Base-by-base conservation (phyloP, 2,888 invertebrate genomes). In the Coronaproctus castanopsis region DNA sequence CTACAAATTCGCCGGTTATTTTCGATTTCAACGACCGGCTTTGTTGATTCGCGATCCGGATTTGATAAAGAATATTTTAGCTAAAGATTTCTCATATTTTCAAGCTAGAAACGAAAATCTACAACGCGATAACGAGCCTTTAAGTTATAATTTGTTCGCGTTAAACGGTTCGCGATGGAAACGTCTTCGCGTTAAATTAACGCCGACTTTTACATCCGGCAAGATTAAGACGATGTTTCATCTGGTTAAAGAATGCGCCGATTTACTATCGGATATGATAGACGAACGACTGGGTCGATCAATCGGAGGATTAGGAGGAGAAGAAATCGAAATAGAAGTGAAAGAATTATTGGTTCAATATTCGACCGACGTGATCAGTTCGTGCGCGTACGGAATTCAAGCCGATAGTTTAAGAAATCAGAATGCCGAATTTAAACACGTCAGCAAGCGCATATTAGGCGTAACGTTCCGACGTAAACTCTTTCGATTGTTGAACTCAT, bases 161-260 rank as follows among this genome's bases (percentile, higher is more conserved):
- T 64, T 74, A 57, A 73, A 72, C 59, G 75, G 75, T 60, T 72
- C 74, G 0, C 71, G 73, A 1, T 80, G 79, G 80, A 77, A 74
- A 65, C 69, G 69, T 36, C 65, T 77, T 20, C 69, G 80, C 21
- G 65, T 71, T 0, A 76, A 76, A 63, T 67, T 78, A 24, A 74
- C 76, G 0, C 77, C 78, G 0, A 74, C 75, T 1, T 75, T 79
- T 65, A 75, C 78, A 0, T 72, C 74, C 1, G 76, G 75, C 19
- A 79, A 78, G 66, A 68, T 79, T 60, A 77, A 74, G 66, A 68
- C 67, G 49, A 77, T 78, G 77, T 71, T 75, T 48, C 71, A 71
- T 0, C 67, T 76, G 48, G 73, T 77, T 67, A 63, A 69, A 51
- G 71, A 73, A 51, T 72, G 71, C 23, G 69, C 70, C 21, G 67